Conservation (phyloP, 2,113 vertebrate genomes). For the Axis porcinus region DNA sequence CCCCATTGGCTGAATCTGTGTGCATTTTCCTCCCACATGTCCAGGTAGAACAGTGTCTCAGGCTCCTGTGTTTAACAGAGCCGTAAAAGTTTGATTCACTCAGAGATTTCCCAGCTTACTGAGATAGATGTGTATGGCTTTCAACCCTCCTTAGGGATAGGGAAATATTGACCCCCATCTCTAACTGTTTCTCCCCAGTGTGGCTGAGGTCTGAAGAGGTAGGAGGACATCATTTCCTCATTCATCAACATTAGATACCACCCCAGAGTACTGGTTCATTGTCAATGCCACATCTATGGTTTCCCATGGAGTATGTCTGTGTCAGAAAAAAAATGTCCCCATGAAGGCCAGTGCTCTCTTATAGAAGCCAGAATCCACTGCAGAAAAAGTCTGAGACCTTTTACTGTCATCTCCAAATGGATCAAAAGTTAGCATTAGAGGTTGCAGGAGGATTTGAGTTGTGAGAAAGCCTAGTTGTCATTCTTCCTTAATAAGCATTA, state of each 20-base stretch:
- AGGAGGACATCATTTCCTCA: background rate
- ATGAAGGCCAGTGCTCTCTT: background rate
- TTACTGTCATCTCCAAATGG: background rate
- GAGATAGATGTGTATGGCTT: background rate
- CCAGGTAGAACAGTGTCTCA: background rate
- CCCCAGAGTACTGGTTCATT: background rate
- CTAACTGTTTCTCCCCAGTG: background rate
- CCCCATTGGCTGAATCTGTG: background rate
- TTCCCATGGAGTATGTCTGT: slow-evolving; percentile 5
- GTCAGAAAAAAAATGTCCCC: background rate
- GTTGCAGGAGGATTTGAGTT: background rate
- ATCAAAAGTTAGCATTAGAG: background rate
- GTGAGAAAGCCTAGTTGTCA: background rate
- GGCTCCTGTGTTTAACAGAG: background rate
- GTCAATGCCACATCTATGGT: background rate
- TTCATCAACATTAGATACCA: background rate
- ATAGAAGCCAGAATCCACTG: background rate
- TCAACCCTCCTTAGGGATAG: background rate
- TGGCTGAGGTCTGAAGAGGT: background rate
- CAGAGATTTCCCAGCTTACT: background rate
- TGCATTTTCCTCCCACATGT: background rate
- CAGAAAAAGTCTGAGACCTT: background rate
- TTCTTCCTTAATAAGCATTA: background rate
- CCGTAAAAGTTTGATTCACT: background rate
- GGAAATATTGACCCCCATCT: background rate